Evolutionary conservation across 2,797 vertebrate species (phyloP).

Genomic region (Schizopygopsis malacanthus): DNA sequence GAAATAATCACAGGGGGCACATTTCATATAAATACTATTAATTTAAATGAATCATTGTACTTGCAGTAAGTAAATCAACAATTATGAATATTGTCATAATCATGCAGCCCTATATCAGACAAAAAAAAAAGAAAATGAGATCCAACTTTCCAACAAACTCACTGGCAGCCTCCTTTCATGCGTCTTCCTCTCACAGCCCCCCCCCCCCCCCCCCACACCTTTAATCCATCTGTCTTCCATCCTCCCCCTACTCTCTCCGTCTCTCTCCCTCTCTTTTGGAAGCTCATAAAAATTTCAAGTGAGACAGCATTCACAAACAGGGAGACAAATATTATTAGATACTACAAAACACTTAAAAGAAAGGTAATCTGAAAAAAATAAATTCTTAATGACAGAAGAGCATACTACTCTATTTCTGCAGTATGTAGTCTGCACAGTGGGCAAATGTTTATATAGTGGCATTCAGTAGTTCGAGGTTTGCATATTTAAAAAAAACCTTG

Average conservation of each 20-base stretch:
- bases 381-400: background rate
- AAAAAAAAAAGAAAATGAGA: conserved; percentile 59
- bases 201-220: conserved; percentile 59
- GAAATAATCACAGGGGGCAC: background rate
- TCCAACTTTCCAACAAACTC: conserved; percentile 74
- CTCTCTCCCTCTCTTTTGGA: conserved; percentile 42
- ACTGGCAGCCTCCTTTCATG: conserved; percentile 66
- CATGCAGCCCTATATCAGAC: background rate
- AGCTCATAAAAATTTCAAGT: conserved; percentile 31
- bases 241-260: conserved; percentile 31
- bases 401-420: background rate
- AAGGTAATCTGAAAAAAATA: background rate
- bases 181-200: conserved; percentile 57
- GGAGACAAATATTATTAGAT: conserved; percentile 2
- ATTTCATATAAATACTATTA: background rate
- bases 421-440: background rate
- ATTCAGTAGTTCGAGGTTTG: background rate
- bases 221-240: conserved; percentile 59
- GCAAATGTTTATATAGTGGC: background rate
- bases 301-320: conserved; percentile 31
- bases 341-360: conserved; percentile 23
- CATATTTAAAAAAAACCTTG: background rate
- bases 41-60: background rate
- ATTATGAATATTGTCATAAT: conserved; percentile 13
- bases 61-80: background rate